phyloP scores from a whole-genome alignment of 2,113 vertebrate genomes.

The Oryzias woworae region DNA sequence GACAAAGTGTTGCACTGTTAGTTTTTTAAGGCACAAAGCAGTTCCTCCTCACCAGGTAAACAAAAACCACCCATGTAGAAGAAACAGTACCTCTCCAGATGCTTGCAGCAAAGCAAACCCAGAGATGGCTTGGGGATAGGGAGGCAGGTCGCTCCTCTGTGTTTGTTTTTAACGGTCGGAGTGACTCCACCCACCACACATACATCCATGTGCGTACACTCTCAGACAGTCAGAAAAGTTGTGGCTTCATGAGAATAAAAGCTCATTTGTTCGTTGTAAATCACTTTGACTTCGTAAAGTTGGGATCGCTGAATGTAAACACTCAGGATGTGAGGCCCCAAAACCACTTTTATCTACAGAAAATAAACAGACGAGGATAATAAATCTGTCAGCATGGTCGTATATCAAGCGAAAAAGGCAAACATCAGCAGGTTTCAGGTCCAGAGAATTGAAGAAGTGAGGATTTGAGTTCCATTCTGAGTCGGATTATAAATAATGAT shows the following conservation, averaged over 20 bases:
- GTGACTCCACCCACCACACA: constrained; percentile 24
- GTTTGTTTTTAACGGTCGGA: constrained; percentile 40
- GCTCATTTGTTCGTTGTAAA: constrained; percentile 24
- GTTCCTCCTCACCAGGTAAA: constrained; percentile 45
- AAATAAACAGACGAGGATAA: not conserved
- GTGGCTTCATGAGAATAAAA: constrained; percentile 32
- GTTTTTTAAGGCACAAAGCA: not conserved
- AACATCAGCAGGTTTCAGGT: not conserved
- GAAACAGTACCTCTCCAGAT: constrained; percentile 49
- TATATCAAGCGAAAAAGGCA: constrained; percentile 1
- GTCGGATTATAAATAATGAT: not conserved
- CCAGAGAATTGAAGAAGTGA: not conserved
- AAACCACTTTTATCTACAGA: not conserved
- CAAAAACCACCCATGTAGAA: constrained; percentile 25
- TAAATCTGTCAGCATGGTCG: not conserved
- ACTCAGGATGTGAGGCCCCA: not conserved
- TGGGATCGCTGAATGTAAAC: constrained; percentile 4
- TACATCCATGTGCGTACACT: constrained; percentile 9
- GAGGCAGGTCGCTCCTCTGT: constrained; percentile 15
- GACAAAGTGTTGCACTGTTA: not conserved
- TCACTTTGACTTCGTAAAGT: constrained; percentile 9
- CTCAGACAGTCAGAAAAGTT: not conserved
- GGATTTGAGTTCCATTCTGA: constrained; percentile 1
- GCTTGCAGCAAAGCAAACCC: constrained; percentile 22
- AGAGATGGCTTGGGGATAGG: constrained; percentile 21